A percentile compares a stretch with the other conserved stretches of the same genome.
Conservation (phyloP, 1,140 invertebrate species). For the Luehdorfia chinensis region DNA sequence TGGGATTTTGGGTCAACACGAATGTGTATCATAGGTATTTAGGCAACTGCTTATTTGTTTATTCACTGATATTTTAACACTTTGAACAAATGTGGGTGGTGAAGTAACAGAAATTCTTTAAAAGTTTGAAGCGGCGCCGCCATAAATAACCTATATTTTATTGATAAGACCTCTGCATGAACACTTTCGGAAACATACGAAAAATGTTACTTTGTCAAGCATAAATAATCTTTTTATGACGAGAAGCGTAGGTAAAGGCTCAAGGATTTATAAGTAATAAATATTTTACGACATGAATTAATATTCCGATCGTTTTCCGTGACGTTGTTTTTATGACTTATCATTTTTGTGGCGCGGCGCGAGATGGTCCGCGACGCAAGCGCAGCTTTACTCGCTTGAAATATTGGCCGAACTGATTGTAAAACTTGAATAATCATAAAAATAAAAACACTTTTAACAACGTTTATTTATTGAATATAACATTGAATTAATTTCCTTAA, state of each 20-base stretch:
- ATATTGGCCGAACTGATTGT: slow-evolving; percentile 59
- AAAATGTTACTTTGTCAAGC: slow-evolving; percentile 72
- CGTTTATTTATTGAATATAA: slow-evolving; percentile 62
- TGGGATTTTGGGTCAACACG: too few relatives aligned
- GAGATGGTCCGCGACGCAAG: slow-evolving; percentile 42
- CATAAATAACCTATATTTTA: slow-evolving; percentile 69
- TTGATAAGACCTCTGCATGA: slow-evolving; percentile 54
- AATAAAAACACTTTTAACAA: slow-evolving; percentile 55
- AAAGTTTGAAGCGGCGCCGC: slow-evolving; percentile 45
- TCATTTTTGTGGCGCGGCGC: slow-evolving; percentile 69
- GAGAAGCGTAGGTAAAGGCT: slow-evolving; percentile 74
- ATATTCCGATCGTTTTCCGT: slow-evolving; percentile 76
- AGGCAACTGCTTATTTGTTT: too few relatives aligned
- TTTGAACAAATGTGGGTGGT: too few relatives aligned
- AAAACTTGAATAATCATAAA: slow-evolving; percentile 67
- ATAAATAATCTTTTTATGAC: slow-evolving; percentile 77
- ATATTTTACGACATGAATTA: slow-evolving; percentile 77
- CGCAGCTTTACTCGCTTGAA: slow-evolving; percentile 45
- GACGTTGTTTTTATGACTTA: slow-evolving; percentile 75
- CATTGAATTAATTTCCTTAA: slow-evolving; percentile 55
- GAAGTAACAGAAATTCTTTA: slow-evolving; percentile 16
- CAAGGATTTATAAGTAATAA: slow-evolving; percentile 77
- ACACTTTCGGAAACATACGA: slow-evolving; percentile 70
- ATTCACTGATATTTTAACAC: too few relatives aligned
- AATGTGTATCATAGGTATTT: too few relatives aligned